Evolutionary conservation across 2,888 invertebrate species (phyloP).

Genomic region (Patella caerulea): DNA sequence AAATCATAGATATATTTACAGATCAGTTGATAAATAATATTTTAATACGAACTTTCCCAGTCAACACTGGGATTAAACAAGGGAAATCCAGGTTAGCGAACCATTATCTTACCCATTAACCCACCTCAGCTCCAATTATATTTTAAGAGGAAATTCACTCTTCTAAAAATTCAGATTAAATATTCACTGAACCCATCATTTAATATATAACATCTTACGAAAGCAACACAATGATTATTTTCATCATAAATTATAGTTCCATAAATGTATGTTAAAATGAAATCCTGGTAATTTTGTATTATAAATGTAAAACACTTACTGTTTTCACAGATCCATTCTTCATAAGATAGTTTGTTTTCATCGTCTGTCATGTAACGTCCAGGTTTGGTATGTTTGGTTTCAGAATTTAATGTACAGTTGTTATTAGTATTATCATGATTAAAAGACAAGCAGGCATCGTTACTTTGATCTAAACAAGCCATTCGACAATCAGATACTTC

Average conservation of each 20-base stretch:
- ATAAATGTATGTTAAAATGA: no score
- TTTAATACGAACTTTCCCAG: neutral
- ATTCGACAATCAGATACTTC: slow-evolving; percentile 21
- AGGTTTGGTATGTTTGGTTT: slow-evolving; percentile 20
- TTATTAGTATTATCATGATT: slow-evolving; percentile 30
- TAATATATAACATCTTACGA: no score
- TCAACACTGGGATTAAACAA: no score
- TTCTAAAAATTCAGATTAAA: no score
- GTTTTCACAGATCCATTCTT: slow-evolving; percentile 52
- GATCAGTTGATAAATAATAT: neutral
- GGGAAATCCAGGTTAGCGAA: no score
- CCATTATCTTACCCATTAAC: no score
- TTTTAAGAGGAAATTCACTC: neutral
- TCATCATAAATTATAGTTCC: no score
- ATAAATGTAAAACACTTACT: slow-evolving; percentile 32
- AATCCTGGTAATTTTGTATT: no score
- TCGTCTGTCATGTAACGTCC: slow-evolving; percentile 10
- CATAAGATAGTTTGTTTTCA: slow-evolving; percentile 22
- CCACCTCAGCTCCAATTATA: neutral
- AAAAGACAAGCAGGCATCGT: slow-evolving; percentile 37
- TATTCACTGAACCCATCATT: no score
- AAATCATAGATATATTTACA: slow-evolving; percentile 4
- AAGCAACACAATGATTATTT: no score
- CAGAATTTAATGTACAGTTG: slow-evolving; percentile 33
- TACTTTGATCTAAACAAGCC: slow-evolving; percentile 25